phyloP scores from a whole-genome alignment of 2,797 vertebrate genomes.

The Syngnathus rostellatus region DNA sequence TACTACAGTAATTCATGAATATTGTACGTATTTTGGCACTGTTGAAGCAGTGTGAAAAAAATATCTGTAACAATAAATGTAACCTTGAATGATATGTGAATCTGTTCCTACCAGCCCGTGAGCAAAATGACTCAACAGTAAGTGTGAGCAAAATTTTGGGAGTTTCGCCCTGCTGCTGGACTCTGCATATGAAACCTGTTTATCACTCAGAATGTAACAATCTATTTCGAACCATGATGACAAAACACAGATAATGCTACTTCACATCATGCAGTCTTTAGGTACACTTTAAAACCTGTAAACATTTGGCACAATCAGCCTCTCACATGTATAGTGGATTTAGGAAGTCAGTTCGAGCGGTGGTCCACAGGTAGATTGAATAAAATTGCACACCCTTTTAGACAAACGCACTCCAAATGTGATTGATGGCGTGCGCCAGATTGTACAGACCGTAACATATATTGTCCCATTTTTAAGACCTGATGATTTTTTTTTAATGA shows the following conservation, averaged over 20 bases:
- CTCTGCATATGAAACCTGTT: neutral
- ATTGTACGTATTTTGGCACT: neutral
- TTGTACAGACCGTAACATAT: neutral
- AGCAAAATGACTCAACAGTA: neutral
- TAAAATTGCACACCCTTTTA: neutral
- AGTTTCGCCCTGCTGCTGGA: neutral
- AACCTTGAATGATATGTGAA: neutral
- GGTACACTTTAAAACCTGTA: constrained; percentile 2
- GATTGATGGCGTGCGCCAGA: neutral
- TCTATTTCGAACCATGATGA: neutral
- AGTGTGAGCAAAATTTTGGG: neutral
- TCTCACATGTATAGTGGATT: constrained; percentile 7
- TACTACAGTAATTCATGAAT: neutral
- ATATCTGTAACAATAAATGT: neutral
- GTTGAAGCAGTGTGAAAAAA: neutral
- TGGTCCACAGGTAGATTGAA: too few relatives aligned
- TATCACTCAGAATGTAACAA: neutral
- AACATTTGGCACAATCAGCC: constrained; percentile 4
- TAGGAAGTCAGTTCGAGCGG: neutral
- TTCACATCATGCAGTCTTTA: constrained; percentile 59
- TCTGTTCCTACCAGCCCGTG: neutral
- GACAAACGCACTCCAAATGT: neutral
- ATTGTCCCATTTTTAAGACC: neutral
- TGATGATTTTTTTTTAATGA: neutral
- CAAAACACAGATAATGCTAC: constrained; percentile 18